phyloP scores from a whole-genome alignment of 2,113 vertebrate species.

The Cygnus buccinator region DNA sequence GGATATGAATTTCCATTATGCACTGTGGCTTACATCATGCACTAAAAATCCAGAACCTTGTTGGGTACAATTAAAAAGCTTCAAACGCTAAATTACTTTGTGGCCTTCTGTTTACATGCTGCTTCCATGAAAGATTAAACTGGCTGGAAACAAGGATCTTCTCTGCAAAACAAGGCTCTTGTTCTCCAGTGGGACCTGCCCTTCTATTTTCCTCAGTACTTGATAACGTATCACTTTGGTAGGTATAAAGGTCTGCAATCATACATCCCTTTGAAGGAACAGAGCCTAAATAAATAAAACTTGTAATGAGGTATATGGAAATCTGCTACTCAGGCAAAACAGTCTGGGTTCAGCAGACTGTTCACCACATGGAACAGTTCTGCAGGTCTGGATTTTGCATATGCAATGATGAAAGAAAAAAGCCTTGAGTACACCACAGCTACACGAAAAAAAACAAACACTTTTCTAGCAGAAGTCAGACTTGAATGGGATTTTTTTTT shows the following conservation, averaged over 20 bases:
- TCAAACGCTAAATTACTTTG: not conserved
- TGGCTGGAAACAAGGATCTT: not conserved
- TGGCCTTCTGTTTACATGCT: not conserved
- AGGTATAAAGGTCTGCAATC: constrained; percentile 2
- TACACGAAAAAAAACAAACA: not conserved
- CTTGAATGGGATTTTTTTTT: not conserved
- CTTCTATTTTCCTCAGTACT: not conserved
- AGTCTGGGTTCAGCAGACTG: constrained; percentile 66
- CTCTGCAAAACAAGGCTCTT: not conserved
- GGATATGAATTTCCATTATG: not conserved
- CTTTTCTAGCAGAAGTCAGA: constrained; percentile 13
- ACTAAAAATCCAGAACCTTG: not conserved
- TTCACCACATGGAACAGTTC: constrained; percentile 64
- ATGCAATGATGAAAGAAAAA: not conserved
- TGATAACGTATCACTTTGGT: not conserved
- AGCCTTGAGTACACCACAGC: not conserved
- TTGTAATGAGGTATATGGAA: constrained; percentile 58
- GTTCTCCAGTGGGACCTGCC: not conserved
- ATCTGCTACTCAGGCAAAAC: constrained; percentile 68
- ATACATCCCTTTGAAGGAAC: constrained; percentile 34
- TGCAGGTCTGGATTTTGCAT: constrained; percentile 61
- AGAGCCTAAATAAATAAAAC: constrained; percentile 39
- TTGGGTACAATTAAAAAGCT: not conserved
- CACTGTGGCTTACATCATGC: not conserved
- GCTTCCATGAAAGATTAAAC: constrained; percentile 5